Evolutionary conservation across 2,888 invertebrate genomes (phyloP), one percentile per base, ranked within the genome.

Genomic region (Ypsolopha sequella): DNA sequence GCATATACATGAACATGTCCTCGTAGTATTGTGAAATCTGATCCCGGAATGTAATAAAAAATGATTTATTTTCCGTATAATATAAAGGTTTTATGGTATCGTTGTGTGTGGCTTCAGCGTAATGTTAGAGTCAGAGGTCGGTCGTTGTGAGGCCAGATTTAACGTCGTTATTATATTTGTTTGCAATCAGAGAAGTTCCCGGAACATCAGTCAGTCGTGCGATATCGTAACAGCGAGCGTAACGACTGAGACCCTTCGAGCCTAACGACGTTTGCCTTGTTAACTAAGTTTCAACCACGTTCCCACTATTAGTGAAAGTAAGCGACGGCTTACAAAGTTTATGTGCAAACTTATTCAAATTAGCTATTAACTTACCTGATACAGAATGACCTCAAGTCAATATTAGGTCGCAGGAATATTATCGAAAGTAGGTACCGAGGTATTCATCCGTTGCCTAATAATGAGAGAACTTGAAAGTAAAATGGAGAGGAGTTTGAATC

Each of bases 241-340:
- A 24, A 24, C 24, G 24, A 24, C 24, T 24, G 24, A 24, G 24
- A 24, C 46, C 36, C 34, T 46, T 46, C 24, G 45, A 64, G 59
- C 62, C 62, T 72, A 73, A 69, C 65, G 70, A 73, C 70, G 69
- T 73, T 73, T 71, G 67, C 66, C 62, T 73, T 68, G 72, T 67
- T 70, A 73, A 67, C 68, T 65, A 69, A 73, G 66, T 73, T 72
- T 66, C 62, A 63, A 67, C 66, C 36, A 46, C 46, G 35, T 34
- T n/a, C 35, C 46, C 34, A 46, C 35, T 69, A 64, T 66, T 65
- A 63, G 59, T 62, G 59, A 58, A 68, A 64, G 64, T 66, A 63
- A 64, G 60, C 60, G 63, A 63, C 61, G 57, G 60, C 59, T 60
- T 62, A 60, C 61, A 54, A 62, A 66, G 64, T 71, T 68, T 61